phyloP scores from a whole-genome alignment of 2,113 vertebrate species.

The Pungitius pungitius region DNA sequence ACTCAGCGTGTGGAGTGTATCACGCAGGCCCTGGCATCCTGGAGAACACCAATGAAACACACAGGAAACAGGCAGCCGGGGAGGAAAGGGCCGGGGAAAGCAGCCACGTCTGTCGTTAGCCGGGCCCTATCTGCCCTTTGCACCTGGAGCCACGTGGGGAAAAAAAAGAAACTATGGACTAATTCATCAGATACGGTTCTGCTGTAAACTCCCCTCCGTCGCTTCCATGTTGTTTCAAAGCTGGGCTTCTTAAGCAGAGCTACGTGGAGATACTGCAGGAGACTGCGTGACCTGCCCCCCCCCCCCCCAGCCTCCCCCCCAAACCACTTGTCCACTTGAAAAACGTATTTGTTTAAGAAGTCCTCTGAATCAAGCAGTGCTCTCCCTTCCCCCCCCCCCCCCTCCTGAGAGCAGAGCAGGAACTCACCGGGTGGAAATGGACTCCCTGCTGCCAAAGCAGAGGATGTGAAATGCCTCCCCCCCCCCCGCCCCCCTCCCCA shows the following conservation, averaged over 20 bases:
- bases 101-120: constrained; percentile 72
- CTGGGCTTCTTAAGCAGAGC: not conserved
- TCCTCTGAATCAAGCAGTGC: constrained; percentile 40
- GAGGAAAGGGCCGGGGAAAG: constrained; percentile 72
- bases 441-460: constrained; percentile 63
- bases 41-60: constrained; percentile 74
- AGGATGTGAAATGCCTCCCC: no score
- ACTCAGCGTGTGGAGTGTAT: no score
- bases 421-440: constrained; percentile 68
- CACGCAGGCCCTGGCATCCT: constrained; percentile 60
- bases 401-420: constrained; percentile 42
- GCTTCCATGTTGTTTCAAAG: not conserved
- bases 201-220: not conserved
- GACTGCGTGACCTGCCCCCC: no score
- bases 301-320: not conserved
- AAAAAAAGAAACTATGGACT: constrained; percentile 31
- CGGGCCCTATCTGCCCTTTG: constrained; percentile 68
- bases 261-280: not conserved
- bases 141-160: constrained; percentile 71
- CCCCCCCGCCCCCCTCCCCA: no score
- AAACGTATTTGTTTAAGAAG: constrained; percentile 45
- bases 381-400: constrained; percentile 55
- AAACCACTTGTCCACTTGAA: constrained; percentile 42
- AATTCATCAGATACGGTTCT: constrained; percentile 9
- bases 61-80: constrained; percentile 72